Evolutionary conservation across 30 jellyfish, hydroid and myxozoan genomes (phyloP), one percentile per base, ranked within the genome.

Genomic region (Euphysa ruthae): DNA sequence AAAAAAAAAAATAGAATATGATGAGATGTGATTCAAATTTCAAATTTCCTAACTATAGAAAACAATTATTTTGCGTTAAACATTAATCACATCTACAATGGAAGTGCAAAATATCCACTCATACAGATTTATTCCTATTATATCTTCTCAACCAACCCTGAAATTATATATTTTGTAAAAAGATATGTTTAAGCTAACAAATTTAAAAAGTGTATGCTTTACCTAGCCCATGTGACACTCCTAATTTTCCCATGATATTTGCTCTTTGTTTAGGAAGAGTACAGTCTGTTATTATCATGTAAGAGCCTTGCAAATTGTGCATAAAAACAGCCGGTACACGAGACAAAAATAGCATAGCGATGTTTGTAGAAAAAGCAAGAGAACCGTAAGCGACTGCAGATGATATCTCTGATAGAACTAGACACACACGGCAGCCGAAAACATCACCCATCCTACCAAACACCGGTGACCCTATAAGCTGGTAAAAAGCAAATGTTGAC

Each of bases 141-240:
- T n/a, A n/a, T n/a, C n/a, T n/a, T n/a, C n/a, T n/a, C n/a, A n/a
- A n/a, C n/a, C n/a, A n/a, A n/a, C n/a, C n/a, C n/a, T n/a, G n/a
- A n/a, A n/a, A n/a, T n/a, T n/a, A n/a, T n/a, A n/a, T n/a, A n/a
- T n/a, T n/a, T n/a, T n/a, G n/a, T n/a, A n/a, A n/a, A n/a, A n/a
- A n/a, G n/a, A n/a, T n/a, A n/a, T n/a, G n/a, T n/a, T n/a, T n/a
- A n/a, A n/a, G n/a, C n/a, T n/a, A n/a, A n/a, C n/a, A n/a, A n/a
- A n/a, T n/a, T n/a, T n/a, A n/a, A n/a, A n/a, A n/a, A n/a, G n/a
- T n/a, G n/a, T n/a, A n/a, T n/a, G n/a, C n/a, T 22, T 56, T 43
- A 68, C 80, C 80, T 19, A 68, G 8, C 21, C 80, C 80, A 29
- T 68, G 80, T 12, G 74, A 68, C 12, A 68, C 80, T 28, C 80